Percentiles rank a stretch among this genome's conserved stretches.
These are phyloP conservation scores for Lamellibrachia luymesi DNA, from an alignment of 1,140 invertebrate species.

Conservation along the genomic window DNA sequence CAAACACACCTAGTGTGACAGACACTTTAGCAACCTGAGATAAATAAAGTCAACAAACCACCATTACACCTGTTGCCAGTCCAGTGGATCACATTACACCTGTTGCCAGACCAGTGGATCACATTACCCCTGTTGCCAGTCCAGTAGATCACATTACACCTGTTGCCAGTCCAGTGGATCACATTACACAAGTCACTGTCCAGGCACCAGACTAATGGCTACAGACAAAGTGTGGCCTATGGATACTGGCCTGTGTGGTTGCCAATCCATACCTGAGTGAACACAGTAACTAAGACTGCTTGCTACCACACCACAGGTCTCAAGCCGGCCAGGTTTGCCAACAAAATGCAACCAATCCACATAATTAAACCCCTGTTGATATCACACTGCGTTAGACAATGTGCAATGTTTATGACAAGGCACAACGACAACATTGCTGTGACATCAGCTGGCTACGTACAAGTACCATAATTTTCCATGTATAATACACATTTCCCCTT, in stretches of 20 bases:
- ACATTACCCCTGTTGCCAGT: neutral
- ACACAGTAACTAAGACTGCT: neutral
- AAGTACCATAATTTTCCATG: too few species aligned
- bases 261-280: neutral
- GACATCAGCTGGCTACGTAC: neutral
- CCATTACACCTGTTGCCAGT: neutral
- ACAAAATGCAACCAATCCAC: neutral
- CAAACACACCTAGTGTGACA: neutral
- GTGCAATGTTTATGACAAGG: neutral
- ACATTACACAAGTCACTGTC: neutral
- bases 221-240: neutral
- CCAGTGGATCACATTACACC: neutral
- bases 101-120: neutral
- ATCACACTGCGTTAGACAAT: neutral
- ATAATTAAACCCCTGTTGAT: neutral
- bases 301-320: neutral
- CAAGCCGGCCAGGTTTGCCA: neutral
- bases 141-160: neutral
- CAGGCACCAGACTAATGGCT: neutral
- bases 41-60: neutral
- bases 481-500: too few species aligned
- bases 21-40: neutral
- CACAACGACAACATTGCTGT: neutral
- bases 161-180: neutral
- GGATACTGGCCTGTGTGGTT: neutral